Evolutionary conservation across 2,113 vertebrate genomes (phyloP), one percentile per base, ranked within the genome.

Genomic region (Scomber scombrus): DNA sequence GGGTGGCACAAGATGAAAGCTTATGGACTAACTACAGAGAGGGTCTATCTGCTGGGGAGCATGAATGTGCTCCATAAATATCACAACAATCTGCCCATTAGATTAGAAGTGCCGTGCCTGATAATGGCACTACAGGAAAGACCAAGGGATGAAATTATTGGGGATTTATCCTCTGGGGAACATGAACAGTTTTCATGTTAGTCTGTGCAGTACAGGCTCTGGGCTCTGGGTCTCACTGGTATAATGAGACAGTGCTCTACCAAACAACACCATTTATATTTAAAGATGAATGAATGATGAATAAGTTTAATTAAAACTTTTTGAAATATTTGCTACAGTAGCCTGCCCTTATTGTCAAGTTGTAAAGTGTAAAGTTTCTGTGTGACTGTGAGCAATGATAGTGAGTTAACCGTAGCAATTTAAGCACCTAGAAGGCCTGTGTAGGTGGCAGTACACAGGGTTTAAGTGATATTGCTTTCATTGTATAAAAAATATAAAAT

Each of bases 11-110:
- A 57, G 29, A 43, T 23, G 43, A 51, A 6, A 52, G n/a, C 14
- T 82, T 15, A 12, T 52, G 26, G 15, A 72, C n/a, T 63, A 5
- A 50, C n/a, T 31, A 73, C 43, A 82, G 11, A 60, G 60, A 51
- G 18, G 15, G 11, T 58, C 58, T 15, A 75, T 70, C 49, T 11
- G 18, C 43, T 65, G 9, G 11, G 54, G 54, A 74, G 77, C 51
- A 54, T 54, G 71, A 69, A 84, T 65, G 49, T 21, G 40, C 19
- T 63, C 0, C 43, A 23, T 26, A 12, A 62, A 76, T 52, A 50
- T 55, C 2, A 3, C 9, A 43, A 34, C 0, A 52, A 5, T 23
- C 19, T 60, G 52, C 9, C 0, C 6, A 13, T 62, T 26, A 21
- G 12, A n/a, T 57, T 71, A 0, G 43, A 58, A 46, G 2, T 45